Percentiles rank a stretch among this genome's conserved stretches.
These are phyloP conservation scores for Xiphorhynchus elegans DNA, from an alignment of 2,113 vertebrate species.

Conservation along the genomic window DNA sequence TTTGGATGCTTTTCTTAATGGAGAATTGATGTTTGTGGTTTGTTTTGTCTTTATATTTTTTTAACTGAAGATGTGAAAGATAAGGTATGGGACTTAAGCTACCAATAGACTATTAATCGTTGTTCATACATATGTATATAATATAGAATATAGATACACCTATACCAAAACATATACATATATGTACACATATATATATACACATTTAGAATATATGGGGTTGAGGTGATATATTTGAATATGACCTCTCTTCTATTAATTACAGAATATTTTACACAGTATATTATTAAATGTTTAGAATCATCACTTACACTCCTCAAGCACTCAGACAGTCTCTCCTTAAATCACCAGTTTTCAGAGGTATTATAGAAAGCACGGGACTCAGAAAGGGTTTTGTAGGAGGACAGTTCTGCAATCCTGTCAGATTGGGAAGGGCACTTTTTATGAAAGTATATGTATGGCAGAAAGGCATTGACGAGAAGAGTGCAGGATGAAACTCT, in stretches of 20 bases:
- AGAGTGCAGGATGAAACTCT: background rate
- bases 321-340: background rate
- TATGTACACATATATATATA: background rate
- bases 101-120: background rate
- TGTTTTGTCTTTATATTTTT: background rate
- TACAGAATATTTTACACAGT: background rate
- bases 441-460: background rate
- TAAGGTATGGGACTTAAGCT: background rate
- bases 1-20: background rate
- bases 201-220: background rate
- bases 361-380: background rate
- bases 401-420: background rate
- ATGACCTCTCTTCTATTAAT: background rate
- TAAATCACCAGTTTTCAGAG: background rate
- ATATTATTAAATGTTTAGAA: background rate
- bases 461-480: background rate
- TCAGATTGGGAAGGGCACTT: background rate
- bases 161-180: rapidly evolving
- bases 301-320: background rate
- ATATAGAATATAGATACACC: too few species aligned
- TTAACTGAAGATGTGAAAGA: background rate
- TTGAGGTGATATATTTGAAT: background rate
- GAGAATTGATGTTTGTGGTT: background rate
- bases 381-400: background rate
- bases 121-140: background rate